Conservation (phyloP, 2,797 vertebrate species). For the Anguilla obscura region DNA sequence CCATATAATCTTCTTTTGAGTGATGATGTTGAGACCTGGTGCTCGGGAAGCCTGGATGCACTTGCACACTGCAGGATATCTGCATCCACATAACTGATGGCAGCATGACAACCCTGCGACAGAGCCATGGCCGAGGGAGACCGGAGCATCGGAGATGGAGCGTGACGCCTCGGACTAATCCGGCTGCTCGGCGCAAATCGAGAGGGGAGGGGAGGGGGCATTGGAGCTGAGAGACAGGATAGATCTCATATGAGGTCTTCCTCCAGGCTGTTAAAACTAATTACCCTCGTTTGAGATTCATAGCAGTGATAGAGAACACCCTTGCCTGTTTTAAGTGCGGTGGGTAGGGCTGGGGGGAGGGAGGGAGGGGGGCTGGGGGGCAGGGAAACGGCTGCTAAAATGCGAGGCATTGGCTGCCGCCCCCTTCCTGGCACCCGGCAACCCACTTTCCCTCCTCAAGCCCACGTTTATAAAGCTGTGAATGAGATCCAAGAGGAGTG, state of each 20-base stretch:
- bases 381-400: neutral
- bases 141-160: neutral
- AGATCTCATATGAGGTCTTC: conserved; percentile 32
- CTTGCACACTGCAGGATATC: neutral
- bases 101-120: too few relatives aligned
- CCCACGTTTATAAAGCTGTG: neutral
- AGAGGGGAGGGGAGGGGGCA: neutral
- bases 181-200: neutral
- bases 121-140: neutral
- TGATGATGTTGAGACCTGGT: neutral
- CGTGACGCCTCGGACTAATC: neutral
- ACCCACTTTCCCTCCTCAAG: neutral
- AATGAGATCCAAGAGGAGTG: neutral
- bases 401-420: neutral
- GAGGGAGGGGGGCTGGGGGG: conserved; percentile 9
- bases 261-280: conserved; percentile 39
- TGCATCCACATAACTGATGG: neutral
- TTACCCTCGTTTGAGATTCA: conserved; percentile 43
- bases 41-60: neutral
- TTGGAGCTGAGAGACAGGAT: conserved; percentile 4
- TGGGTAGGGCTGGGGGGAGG: conserved; percentile 5
- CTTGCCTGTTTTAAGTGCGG: conserved; percentile 27
- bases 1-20: neutral
- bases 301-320: conserved; percentile 28
- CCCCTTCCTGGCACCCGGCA: neutral